phyloP scores from a whole-genome alignment of 1,140 invertebrate species.

The Oryctes rhinoceros region DNA sequence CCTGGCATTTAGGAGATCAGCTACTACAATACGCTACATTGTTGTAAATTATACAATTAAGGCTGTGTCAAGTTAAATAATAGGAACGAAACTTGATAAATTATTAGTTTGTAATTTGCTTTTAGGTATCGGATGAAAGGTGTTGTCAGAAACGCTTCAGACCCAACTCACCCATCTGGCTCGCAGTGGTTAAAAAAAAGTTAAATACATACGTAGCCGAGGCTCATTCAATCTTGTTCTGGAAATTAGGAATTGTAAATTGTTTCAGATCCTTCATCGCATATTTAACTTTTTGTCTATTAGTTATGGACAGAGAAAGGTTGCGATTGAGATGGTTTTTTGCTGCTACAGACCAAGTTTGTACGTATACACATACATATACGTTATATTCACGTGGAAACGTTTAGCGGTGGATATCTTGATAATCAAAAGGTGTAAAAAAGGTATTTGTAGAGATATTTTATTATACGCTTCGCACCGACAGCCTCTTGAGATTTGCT shows the following conservation, averaged over 20 bases:
- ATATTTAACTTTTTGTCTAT: no score
- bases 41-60: conserved; percentile 40
- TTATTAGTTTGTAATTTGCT: conserved; percentile 25
- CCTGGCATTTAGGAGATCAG: conserved; percentile 20
- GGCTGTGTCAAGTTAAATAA: conserved; percentile 34
- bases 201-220: conserved; percentile 2
- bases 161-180: conserved; percentile 38
- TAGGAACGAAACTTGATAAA: conserved; percentile 51
- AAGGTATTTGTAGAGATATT: no score
- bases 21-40: conserved; percentile 35
- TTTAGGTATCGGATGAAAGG: conserved; percentile 23
- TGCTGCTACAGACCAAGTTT: no score
- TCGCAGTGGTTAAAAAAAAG: background rate
- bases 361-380: no score
- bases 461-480: no score
- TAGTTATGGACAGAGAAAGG: no score
- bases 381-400: no score
- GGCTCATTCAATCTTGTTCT: conserved; percentile 16
- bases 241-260: conserved; percentile 6
- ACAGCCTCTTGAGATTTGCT: no score
- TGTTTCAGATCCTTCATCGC: no score
- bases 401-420: no score
- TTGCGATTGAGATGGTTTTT: no score
- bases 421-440: no score
- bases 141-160: conserved; percentile 31